Evolutionary conservation across 2,888 invertebrate genomes (phyloP).

Genomic region (Polydrusus cervinus): DNA sequence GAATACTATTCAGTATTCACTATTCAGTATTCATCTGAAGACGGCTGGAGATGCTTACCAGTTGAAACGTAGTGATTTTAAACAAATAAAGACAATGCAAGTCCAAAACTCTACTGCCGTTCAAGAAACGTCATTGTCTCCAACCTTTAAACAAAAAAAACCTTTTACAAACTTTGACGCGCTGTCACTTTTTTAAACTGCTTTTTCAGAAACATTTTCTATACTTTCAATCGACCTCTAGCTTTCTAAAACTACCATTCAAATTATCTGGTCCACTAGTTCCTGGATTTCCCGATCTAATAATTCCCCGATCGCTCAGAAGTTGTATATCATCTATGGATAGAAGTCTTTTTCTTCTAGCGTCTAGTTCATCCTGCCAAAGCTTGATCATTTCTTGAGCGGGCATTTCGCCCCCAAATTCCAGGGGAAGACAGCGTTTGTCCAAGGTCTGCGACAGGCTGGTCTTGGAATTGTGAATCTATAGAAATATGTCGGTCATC

Average conservation of each 20-base stretch:
- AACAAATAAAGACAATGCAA: too few species aligned
- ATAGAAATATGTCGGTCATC: conserved; percentile 14
- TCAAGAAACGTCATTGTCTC: too few species aligned
- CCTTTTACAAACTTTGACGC: too few species aligned
- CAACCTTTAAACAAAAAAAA: too few species aligned
- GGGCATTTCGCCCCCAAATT: conserved; percentile 82
- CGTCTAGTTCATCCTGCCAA: conserved; percentile 78
- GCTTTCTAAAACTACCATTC: conserved; percentile 71
- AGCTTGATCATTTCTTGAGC: conserved; percentile 81
- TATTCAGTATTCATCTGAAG: too few species aligned
- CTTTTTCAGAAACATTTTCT: background rate
- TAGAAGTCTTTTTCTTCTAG: conserved; percentile 76
- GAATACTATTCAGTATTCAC: too few species aligned
- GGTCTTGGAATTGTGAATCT: conserved; percentile 73
- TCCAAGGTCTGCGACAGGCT: conserved; percentile 77
- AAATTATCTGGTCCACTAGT: conserved; percentile 16
- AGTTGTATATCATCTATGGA: conserved; percentile 79
- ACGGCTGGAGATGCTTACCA: too few species aligned
- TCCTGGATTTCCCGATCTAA: conserved; percentile 68
- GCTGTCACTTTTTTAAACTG: too few species aligned
- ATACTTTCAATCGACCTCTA: conserved; percentile 76
- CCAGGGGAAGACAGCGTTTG: conserved; percentile 78
- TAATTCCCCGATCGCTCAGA: conserved; percentile 77
- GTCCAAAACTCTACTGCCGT: too few species aligned
- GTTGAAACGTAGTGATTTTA: too few species aligned